A percentile compares a stretch with the other conserved stretches of the same genome.
phyloP scores from a whole-genome alignment of 2,113 vertebrate species.

The Sinocyclocheilus grahami region DNA sequence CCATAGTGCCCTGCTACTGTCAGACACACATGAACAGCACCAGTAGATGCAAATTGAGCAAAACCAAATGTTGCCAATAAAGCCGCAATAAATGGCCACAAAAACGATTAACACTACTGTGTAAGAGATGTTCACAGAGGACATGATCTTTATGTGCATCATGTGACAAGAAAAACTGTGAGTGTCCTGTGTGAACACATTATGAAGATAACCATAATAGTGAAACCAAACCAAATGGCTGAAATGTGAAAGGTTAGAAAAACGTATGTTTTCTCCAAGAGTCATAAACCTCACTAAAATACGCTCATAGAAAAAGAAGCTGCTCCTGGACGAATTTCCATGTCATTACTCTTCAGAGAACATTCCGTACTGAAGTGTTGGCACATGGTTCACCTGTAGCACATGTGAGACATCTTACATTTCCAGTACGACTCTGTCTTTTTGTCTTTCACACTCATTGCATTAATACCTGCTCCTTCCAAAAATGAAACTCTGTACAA shows the following conservation, averaged over 20 bases:
- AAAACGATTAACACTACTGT: not conserved
- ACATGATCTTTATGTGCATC: not conserved
- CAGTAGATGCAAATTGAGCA: not conserved
- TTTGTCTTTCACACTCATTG: not conserved
- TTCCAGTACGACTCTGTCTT: not conserved
- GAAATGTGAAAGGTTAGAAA: constrained; percentile 55
- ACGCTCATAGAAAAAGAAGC: constrained; percentile 43
- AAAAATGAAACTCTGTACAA: not conserved
- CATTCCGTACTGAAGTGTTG: constrained; percentile 61
- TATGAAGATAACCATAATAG: not conserved
- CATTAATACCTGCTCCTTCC: not conserved
- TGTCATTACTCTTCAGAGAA: constrained; percentile 48
- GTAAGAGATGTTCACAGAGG: not conserved
- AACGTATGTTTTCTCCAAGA: constrained; percentile 45
- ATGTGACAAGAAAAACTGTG: not conserved
- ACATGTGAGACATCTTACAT: not conserved
- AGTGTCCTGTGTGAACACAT: not conserved
- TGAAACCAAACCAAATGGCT: constrained; percentile 29
- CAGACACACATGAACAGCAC: not conserved
- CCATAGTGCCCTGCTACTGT: not conserved
- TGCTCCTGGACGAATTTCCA: not conserved
- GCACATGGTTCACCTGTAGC: constrained; percentile 60
- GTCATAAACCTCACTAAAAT: constrained; percentile 65
- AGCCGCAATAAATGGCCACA: not conserved
- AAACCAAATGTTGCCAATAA: constrained; percentile 14